phyloP scores from a whole-genome alignment of 2,797 vertebrate species.

The Synanceia verrucosa region DNA sequence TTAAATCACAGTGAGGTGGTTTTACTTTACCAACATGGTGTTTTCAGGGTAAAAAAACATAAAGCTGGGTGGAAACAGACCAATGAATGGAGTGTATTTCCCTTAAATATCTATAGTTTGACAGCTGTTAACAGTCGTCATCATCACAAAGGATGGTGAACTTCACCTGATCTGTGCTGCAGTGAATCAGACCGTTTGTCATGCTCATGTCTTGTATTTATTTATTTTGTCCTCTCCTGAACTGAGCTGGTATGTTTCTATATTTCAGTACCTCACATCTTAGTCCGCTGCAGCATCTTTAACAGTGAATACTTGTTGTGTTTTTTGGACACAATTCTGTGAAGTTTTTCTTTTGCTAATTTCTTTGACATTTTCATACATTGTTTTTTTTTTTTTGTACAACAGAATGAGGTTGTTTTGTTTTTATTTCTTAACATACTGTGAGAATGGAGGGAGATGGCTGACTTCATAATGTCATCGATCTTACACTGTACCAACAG shows the following conservation, averaged over 20 bases:
- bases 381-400: constrained; percentile 50
- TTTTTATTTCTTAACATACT: constrained; percentile 64
- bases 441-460: constrained; percentile 65
- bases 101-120: constrained; percentile 19
- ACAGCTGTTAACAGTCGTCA: constrained; percentile 26
- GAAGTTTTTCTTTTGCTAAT: constrained; percentile 61
- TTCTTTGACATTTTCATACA: constrained; percentile 33
- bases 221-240: constrained; percentile 68
- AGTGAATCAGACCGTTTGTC: constrained; percentile 36
- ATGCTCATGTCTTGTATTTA: constrained; percentile 70
- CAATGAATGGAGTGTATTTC: constrained; percentile 12
- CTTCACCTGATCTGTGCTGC: constrained; percentile 6
- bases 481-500: constrained; percentile 78
- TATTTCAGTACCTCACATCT: constrained; percentile 63
- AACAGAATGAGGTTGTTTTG: constrained; percentile 36
- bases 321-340: constrained; percentile 69
- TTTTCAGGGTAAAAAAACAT: constrained; percentile 10
- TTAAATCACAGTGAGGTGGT: constrained; percentile 7
- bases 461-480: constrained; percentile 48
- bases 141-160: constrained; percentile 11
- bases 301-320: constrained; percentile 61
- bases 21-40: too few relatives aligned
- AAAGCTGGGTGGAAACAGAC: constrained; percentile 8
- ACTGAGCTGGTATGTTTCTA: constrained; percentile 56
- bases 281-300: constrained; percentile 58